Evolutionary conservation across 2,113 vertebrate genomes (phyloP).

Genomic region (Colaptes auratus): DNA sequence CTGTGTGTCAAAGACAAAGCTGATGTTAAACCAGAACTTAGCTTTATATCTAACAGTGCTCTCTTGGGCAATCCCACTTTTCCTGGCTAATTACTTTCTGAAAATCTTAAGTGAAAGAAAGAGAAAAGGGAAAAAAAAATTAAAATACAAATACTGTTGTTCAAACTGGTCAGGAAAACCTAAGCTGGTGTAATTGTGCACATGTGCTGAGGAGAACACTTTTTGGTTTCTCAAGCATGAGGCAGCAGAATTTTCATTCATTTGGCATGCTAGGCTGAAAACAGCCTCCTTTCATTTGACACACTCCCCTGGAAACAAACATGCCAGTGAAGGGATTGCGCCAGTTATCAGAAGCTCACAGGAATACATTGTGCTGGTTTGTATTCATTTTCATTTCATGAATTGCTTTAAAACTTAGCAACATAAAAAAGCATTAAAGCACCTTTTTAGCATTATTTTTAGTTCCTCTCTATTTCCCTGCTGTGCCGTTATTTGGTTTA

Average conservation of each 20-base stretch:
- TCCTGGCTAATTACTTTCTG: not conserved
- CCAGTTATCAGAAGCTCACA: constrained; percentile 59
- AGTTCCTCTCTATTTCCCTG: constrained; percentile 30
- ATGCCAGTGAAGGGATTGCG: constrained; percentile 48
- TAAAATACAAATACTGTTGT: not conserved
- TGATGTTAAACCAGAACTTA: not conserved
- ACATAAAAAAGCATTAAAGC: constrained; percentile 53
- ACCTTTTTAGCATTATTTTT: constrained; percentile 58
- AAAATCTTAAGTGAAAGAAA: not conserved
- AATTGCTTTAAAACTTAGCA: constrained; percentile 60
- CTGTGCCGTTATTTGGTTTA: constrained; percentile 49
- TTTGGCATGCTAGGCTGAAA: constrained; percentile 50
- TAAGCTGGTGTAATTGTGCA: not conserved
- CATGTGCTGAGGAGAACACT: not conserved
- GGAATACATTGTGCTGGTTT: constrained; percentile 67
- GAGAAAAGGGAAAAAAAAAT: not conserved
- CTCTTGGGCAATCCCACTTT: not conserved
- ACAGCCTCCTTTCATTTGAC: constrained; percentile 59
- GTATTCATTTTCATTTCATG: constrained; percentile 63
- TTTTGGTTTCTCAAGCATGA: constrained; percentile 60
- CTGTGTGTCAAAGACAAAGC: not conserved
- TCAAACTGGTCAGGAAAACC: not conserved
- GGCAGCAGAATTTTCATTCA: constrained; percentile 69
- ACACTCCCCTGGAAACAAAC: constrained; percentile 63
- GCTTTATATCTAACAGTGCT: not conserved